These are phyloP conservation scores for Amblyteles armatorius DNA, from an alignment of 2,888 invertebrate genomes.

Conservation along the genomic window DNA sequence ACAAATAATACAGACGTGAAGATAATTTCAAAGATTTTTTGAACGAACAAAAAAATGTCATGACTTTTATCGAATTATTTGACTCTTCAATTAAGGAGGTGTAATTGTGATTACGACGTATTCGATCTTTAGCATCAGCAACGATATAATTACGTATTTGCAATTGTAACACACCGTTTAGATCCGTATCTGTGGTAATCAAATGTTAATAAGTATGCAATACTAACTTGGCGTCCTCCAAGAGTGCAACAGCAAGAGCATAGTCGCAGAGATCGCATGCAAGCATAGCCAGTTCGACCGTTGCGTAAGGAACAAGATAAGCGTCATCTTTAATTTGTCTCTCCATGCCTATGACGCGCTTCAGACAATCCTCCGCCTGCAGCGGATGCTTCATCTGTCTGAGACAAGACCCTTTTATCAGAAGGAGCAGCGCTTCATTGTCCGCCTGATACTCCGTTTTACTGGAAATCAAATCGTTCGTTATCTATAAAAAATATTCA, in stretches of 20 bases:
- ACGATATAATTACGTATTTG: neutral
- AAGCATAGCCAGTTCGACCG: conserved; percentile 94
- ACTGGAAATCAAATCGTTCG: conserved; percentile 66
- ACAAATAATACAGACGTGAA: neutral
- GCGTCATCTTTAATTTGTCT: conserved; percentile 92
- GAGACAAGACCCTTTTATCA: conserved; percentile 94
- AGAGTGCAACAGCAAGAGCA: conserved; percentile 89
- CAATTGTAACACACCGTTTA: neutral
- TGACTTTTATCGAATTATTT: neutral
- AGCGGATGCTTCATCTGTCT: conserved; percentile 91
- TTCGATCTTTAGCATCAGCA: neutral
- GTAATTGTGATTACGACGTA: neutral
- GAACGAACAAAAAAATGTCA: neutral
- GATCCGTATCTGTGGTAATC: neutral
- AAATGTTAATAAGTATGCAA: conserved; percentile 22
- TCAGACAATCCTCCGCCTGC: conserved; percentile 91
- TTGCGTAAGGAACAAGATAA: conserved; percentile 94
- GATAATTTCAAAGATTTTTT: neutral
- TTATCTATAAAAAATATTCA: neutral
- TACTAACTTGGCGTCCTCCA: conserved; percentile 94
- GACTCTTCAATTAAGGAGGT: neutral
- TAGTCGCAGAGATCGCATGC: conserved; percentile 89
- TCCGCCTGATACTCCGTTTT: conserved; percentile 87
- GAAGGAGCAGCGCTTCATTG: conserved; percentile 90
- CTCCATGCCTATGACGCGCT: conserved; percentile 88